These are phyloP conservation scores for Agelas oroides DNA, from an alignment of 37 sponge, comb jelly and placozoan species.

Conservation along the genomic window DNA sequence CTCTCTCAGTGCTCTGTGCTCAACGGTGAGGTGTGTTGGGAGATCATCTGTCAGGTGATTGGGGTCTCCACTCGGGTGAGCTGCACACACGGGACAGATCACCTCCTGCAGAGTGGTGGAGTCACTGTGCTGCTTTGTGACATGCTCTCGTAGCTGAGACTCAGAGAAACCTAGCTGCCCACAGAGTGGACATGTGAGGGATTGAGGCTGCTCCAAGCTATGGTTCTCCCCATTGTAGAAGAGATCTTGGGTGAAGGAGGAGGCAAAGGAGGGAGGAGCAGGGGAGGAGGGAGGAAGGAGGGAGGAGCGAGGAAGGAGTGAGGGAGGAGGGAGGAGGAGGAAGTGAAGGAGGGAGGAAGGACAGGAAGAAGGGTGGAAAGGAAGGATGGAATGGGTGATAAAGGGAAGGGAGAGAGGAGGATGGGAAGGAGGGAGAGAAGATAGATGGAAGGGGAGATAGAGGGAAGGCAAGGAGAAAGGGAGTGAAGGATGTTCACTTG, in stretches of 20 bases:
- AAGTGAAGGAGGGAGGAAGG: too few relatives aligned
- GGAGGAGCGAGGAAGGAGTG: not conserved
- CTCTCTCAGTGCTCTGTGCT: constrained; percentile 73
- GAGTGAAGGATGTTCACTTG: too few relatives aligned
- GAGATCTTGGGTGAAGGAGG: constrained; percentile 56
- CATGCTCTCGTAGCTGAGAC: constrained; percentile 81
- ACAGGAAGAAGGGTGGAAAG: too few relatives aligned
- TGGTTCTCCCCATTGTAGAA: constrained; percentile 88
- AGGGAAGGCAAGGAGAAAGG: too few relatives aligned
- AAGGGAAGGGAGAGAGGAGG: too few relatives aligned
- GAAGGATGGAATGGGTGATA: too few relatives aligned
- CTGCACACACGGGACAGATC: constrained; percentile 93
- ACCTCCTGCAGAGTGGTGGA: constrained; percentile 21
- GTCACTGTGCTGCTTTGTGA: constrained; percentile 78
- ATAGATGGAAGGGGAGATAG: too few relatives aligned
- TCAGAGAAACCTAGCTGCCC: constrained; percentile 86
- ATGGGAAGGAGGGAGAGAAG: too few relatives aligned
- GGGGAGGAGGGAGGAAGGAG: not conserved
- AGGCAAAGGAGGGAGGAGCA: not conserved
- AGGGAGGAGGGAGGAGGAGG: not conserved
- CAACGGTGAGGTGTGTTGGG: constrained; percentile 84
- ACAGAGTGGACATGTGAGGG: constrained; percentile 93
- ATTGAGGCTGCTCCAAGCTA: constrained; percentile 72
- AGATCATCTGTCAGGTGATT: constrained; percentile 85
- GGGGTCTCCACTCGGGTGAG: constrained; percentile 84